Percentiles rank a stretch among this genome's conserved stretches.
These are phyloP conservation scores for Metaphire vulgaris DNA, from an alignment of 1,140 invertebrate genomes.

Conservation along the genomic window DNA sequence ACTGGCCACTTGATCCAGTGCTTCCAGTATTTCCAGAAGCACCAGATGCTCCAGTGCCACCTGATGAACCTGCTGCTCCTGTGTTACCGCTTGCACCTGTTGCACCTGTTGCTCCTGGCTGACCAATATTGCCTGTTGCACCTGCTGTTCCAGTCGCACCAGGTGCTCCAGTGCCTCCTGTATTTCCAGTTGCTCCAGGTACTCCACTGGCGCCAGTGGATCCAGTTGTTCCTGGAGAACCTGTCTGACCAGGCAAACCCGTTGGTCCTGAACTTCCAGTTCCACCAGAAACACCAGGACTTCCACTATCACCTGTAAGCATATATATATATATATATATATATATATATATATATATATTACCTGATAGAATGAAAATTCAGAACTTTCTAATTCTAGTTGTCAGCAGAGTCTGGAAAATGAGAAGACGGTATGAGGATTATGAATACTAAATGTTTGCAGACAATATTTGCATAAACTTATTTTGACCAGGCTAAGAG, in stretches of 20 bases:
- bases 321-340: background rate
- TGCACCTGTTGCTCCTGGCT: background rate
- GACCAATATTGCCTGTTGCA: background rate
- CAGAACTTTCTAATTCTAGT: too few species aligned
- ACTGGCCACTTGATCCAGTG: background rate
- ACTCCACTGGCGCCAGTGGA: background rate
- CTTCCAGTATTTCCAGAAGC: background rate
- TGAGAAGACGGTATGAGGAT: background rate
- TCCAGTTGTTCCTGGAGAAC: conserved; percentile 10
- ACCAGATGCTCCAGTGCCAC: conserved; percentile 1
- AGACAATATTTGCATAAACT: too few species aligned
- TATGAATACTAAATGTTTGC: background rate
- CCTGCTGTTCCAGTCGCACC: conserved; percentile 4
- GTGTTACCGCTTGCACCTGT: background rate
- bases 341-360: too few species aligned
- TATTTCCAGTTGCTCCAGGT: background rate
- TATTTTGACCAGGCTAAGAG: too few species aligned
- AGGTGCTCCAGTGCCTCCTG: conserved; percentile 4
- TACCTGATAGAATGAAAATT: too few species aligned
- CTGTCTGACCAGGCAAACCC: background rate
- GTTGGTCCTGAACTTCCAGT: background rate
- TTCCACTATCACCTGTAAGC: conserved; percentile 6
- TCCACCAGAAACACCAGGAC: background rate
- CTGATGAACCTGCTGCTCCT: background rate
- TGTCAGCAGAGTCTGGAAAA: background rate